Base-by-base conservation (phyloP, 2,888 invertebrate genomes). In the Willowsia nigromaculata region DNA sequence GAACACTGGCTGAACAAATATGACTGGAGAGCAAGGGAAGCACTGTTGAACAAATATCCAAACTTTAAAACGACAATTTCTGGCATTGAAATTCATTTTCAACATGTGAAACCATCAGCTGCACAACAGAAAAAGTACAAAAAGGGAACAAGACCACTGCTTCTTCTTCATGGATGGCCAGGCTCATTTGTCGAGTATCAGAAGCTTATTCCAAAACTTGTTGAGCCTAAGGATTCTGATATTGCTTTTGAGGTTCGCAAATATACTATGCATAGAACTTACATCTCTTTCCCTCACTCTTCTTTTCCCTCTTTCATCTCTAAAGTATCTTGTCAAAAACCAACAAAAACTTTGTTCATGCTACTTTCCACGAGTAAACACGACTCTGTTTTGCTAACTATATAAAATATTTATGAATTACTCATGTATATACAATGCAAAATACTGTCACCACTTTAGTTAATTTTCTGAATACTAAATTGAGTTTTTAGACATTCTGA, bases 1-100 rank as follows among this genome's bases (percentile, higher is more conserved):
- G 95, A 96, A 65, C 96, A 97, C 93, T 99, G 99, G 99, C 95
- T 95, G 13, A 95, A 95, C 50, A 95, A 95, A 43, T 98, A 97
- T 93, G 95, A 97, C 92, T 97, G 96, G 96, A 93, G 94, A 37
- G 95, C 96, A 80, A 94, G 96, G 11, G 96, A 97, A 93, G 93
- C 94, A 1, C 95, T 95, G 86, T 94, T 98, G n/a, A 98, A 98
- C 93, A 94, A 95, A 90, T 96, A 96, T 92, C 95, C 96, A 0
- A 97, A 98, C 90, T 98, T 95, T 93, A 95, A 95, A 74, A 97
- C 97, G 0, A 95, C 96, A 86, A 96, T 98, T 92, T 96, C 97
- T 93, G 97, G 97, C 76, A 93, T 97, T 90, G 95, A 96, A 92
- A 95, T 98, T 85, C 97, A 98, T 94, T 98, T 95, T 93, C 94